Base-by-base conservation (phyloP, 2,113 vertebrate genomes). In the Phasianus colchicus region DNA sequence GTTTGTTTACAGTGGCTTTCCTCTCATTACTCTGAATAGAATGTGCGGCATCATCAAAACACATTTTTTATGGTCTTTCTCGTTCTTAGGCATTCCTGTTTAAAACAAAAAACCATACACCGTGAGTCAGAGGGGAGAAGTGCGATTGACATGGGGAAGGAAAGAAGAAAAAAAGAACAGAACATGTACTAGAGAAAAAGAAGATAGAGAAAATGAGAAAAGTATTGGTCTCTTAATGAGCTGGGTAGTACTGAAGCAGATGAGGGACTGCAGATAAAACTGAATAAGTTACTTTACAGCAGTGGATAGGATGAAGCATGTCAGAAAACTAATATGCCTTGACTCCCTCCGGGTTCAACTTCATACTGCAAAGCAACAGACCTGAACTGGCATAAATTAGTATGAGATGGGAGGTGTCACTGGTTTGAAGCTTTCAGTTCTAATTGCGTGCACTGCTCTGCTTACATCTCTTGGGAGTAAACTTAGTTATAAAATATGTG, bases 21-120 rank as follows among this genome's bases (percentile, higher is more conserved):
- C n/a, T 83, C 79, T 70, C 60, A 29, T 90, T 88, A 87, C 15
- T 70, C 54, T 80, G 75, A 83, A 83, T 65, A 90, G 67, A 73
- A n/a, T 21, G 25, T 69, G 15, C 22, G 43, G 13, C 60, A 89
- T 79, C 48, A 43, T 15, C 47, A 64, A 65, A 88, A 11, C 0
- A 1, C 45, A 9, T 48, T 86, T 40, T 81, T 77, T 36, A 67
- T 84, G 17, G 32, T 82, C 6, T 14, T 88, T 81, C 61, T 80
- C 52, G 50, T n/a, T 66, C 24, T 72, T 83, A 25, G 5, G 19
- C 40, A 11, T 61, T 76, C 10, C 10, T 45, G 2, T 69, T 75
- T 25, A n/a, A 83, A 30, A 30, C 30, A 34, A 30, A 32, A 60
- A 70, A 18, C 3, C 2, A 32, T 43, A 8, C 42, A 78, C 13